These are phyloP conservation scores for Diorhabda elongata DNA, from an alignment of 1,140 invertebrate species.

Conservation along the genomic window DNA sequence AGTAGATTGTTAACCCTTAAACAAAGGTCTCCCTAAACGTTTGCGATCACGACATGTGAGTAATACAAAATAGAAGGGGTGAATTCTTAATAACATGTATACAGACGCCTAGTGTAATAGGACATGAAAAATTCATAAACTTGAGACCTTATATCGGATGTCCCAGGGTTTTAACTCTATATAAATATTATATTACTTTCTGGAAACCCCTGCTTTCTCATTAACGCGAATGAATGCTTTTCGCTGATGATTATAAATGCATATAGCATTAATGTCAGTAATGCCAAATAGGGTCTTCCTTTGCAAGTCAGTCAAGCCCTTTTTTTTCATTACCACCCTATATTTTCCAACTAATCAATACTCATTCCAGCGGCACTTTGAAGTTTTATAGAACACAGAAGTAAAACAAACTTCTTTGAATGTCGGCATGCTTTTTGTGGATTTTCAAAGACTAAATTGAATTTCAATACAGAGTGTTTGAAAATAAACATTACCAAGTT, in stretches of 20 bases:
- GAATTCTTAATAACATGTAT: conserved; percentile 9
- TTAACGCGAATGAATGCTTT: not conserved
- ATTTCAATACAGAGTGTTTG: no score
- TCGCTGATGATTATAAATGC: not conserved
- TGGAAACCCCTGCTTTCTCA: conserved; percentile 1
- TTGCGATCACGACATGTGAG: conserved; percentile 9
- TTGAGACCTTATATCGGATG: not conserved
- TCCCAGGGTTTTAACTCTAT: not conserved
- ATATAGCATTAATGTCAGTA: not conserved
- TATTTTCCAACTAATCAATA: not conserved
- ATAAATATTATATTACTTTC: conserved; percentile 1
- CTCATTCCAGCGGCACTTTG: not conserved
- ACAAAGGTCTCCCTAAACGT: conserved; percentile 6
- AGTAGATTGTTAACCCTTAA: conserved; percentile 4
- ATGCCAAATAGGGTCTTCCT: not conserved
- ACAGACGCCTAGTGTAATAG: conserved; percentile 5
- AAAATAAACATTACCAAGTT: no score
- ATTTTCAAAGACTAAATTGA: no score
- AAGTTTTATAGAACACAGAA: no score
- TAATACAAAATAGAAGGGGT: conserved; percentile 12
- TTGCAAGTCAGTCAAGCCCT: not conserved
- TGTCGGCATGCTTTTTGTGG: no score
- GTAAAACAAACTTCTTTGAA: no score
- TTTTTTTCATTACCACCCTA: not conserved
- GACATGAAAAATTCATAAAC: conserved; percentile 11